These are phyloP conservation scores for Dolichoris vasculosae DNA, from an alignment of 1,140 invertebrate genomes.

Conservation along the genomic window DNA sequence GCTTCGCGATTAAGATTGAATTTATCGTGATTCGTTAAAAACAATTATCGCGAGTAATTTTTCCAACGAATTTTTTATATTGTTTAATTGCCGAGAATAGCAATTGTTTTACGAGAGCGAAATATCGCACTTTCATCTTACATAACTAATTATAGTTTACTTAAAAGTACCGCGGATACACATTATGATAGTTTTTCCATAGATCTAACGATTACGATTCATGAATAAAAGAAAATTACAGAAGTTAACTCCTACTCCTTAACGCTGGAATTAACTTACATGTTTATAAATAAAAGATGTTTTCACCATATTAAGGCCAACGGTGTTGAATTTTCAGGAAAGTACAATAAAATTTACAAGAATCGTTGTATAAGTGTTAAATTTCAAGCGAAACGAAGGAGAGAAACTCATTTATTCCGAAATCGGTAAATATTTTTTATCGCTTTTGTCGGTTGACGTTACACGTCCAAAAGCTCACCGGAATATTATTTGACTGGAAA, in stretches of 20 bases:
- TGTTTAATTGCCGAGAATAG: not conserved
- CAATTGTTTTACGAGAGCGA: conserved; percentile 33
- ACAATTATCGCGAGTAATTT: not conserved
- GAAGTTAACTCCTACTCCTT: not conserved
- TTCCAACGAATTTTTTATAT: not conserved
- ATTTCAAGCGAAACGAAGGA: not conserved
- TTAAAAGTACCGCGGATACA: conserved; percentile 17
- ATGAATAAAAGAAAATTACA: conserved; percentile 48
- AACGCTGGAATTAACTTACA: not conserved
- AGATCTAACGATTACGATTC: conserved; percentile 35
- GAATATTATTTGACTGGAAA: not conserved
- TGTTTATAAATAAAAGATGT: conserved; percentile 16
- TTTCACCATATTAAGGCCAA: conserved; percentile 7
- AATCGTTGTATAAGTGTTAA: not conserved
- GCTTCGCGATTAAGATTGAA: no score
- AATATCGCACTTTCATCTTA: conserved; percentile 51
- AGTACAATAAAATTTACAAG: conserved; percentile 4
- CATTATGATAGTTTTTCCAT: conserved; percentile 28
- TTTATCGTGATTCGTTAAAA: not conserved
- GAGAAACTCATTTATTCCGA: not conserved
- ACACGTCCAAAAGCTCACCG: not conserved
- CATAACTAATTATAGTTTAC: conserved; percentile 42
- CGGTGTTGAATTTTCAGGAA: not conserved
- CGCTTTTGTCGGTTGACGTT: not conserved
- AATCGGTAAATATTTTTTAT: not conserved